Evolutionary conservation across 2,113 vertebrate genomes (phyloP).

Genomic region (Picathartes gymnocephalus): DNA sequence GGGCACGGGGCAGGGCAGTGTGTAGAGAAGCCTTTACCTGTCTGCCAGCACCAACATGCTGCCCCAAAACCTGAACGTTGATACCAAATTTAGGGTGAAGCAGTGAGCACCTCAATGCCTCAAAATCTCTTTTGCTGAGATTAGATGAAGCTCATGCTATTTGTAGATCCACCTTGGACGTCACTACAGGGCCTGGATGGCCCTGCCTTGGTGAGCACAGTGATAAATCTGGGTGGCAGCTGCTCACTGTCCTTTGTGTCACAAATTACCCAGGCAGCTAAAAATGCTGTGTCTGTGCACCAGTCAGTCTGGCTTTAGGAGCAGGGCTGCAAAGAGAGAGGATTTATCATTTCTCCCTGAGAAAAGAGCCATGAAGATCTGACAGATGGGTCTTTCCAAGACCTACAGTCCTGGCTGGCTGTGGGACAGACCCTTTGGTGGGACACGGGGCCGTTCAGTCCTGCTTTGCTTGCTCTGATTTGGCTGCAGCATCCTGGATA

Average conservation of each 20-base stretch:
- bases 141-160: neutral
- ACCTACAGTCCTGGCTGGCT: neutral
- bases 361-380: neutral
- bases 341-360: neutral
- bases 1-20: neutral
- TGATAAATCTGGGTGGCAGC: slow-evolving; percentile 1
- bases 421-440: neutral
- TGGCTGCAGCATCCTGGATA: neutral
- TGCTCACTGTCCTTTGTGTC: neutral
- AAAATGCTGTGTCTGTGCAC: neutral
- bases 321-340: neutral
- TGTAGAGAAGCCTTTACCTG: rapidly evolving
- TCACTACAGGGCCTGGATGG: neutral
- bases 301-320: neutral
- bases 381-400: neutral
- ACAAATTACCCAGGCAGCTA: neutral
- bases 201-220: neutral
- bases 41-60: neutral
- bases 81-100: neutral
- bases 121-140: neutral
- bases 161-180: neutral
- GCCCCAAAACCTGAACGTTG: neutral
- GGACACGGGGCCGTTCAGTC: rapidly evolving
- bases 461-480: neutral
- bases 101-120: neutral